phyloP scores from a whole-genome alignment of 2,113 vertebrate species.

The Cariama cristata region DNA sequence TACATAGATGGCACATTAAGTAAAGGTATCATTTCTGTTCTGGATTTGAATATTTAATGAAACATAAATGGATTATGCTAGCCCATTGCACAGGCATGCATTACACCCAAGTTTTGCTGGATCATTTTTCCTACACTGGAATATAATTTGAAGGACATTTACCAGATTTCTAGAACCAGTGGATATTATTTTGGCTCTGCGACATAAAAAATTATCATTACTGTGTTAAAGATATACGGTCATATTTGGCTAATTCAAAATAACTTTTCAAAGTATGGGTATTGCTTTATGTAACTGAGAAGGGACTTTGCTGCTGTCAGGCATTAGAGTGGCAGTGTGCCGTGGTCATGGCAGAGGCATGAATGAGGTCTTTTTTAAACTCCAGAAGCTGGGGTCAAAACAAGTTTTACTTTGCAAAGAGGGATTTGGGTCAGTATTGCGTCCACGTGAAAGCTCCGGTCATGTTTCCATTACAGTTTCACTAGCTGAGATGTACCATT shows the following conservation, averaged over 20 bases:
- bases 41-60: not conserved
- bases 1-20: not conserved
- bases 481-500: not conserved
- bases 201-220: not conserved
- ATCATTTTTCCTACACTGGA: not conserved
- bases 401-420: not conserved
- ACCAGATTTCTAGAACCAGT: not conserved
- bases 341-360: not conserved
- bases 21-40: not conserved
- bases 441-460: not conserved
- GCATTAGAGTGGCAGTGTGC: not conserved
- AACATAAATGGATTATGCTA: not conserved
- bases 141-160: not conserved
- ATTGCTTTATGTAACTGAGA: not conserved
- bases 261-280: not conserved
- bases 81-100: not conserved
- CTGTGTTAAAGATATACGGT: not conserved
- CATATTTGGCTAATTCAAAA: not conserved
- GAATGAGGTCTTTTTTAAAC: not conserved
- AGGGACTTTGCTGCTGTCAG: not conserved
- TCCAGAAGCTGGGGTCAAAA: not conserved
- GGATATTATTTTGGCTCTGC: not conserved
- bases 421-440: not conserved
- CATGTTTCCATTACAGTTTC: not conserved
- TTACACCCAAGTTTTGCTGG: not conserved